phyloP scores from a whole-genome alignment of 2,113 vertebrate species.

The Crotalus helleri region DNA sequence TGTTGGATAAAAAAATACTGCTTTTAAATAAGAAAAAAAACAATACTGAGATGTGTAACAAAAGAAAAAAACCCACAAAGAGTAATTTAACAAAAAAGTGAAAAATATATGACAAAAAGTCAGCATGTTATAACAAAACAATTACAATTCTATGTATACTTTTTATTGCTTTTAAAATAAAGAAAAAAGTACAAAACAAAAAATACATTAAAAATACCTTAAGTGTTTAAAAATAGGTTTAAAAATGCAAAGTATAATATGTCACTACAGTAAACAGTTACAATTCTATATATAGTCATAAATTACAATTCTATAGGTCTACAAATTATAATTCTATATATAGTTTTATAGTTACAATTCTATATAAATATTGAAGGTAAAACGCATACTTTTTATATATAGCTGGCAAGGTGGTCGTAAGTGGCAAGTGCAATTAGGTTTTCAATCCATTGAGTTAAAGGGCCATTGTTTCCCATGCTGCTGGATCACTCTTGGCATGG shows the following conservation, averaged over 20 bases:
- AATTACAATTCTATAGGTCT: background rate
- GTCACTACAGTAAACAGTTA: background rate
- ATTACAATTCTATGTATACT: background rate
- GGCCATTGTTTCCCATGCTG: no score
- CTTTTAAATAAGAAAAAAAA: no score
- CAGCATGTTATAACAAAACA: background rate
- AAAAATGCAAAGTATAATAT: background rate
- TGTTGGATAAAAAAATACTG: background rate
- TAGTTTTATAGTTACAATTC: background rate
- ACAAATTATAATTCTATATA: background rate
- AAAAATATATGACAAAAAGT: background rate
- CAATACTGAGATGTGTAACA: no score
- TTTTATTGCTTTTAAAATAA: background rate
- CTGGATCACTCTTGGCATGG: no score
- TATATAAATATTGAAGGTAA: background rate
- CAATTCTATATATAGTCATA: background rate
- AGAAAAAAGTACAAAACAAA: background rate
- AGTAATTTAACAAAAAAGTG: background rate
- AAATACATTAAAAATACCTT: background rate
- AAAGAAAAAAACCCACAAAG: no score
- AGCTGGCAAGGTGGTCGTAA: background rate
- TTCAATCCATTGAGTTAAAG: background rate
- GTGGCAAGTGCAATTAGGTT: background rate
- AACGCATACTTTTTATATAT: background rate
- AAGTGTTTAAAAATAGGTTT: background rate